Evolutionary conservation across 92 coral and sea anemone genomes (phyloP), one percentile per base, ranked within the genome.

Genomic region (Palythoa caribaeorum): DNA sequence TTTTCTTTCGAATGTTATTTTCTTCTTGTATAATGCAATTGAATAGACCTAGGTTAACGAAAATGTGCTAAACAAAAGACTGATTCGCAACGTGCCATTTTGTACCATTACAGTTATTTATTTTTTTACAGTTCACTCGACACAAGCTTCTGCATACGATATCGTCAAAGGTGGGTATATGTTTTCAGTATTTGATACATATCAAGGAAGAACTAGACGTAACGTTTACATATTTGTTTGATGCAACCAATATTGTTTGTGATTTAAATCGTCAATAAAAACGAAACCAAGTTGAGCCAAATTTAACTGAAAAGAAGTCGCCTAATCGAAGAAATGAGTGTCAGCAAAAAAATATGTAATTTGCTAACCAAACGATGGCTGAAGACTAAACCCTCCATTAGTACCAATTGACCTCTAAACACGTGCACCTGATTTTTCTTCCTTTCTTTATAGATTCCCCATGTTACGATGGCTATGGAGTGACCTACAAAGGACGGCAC

Each of bases 391-490:
- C 16, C 16, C 65, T 59, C 0, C 6, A 59, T 59, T 59, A 2
- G 19, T 59, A 13, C 50, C 16, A 1, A 17, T 19, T 14, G 17
- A 11, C 60, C 16, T 54, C 60, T 54, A 12, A 14, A 14, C 17
- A 11, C 17, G 1, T 19, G n/a, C n/a, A 2, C 21, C 16, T 62
- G 69, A 16, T 2, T 15, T 62, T 62, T 62, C 73, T 28, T 60
- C 6, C 70, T 76, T 36, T 74, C 84, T 93, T 86, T 50, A 28
- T 71, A 84, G 91, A 60, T 20, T 83, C 93, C 9, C 3, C 70
- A 1, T 97, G 99, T 69, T 97, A 91, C 89, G 93, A 97, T 73
- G 88, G 57, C 50, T 87, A 91, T 6, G 99, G 98, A 38, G 70
- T 59, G 2, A 44, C 87, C 47, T 97, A 97, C 86, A 52, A 77